Conservation (phyloP, 2,797 vertebrate genomes). For the Falco columbarius region DNA sequence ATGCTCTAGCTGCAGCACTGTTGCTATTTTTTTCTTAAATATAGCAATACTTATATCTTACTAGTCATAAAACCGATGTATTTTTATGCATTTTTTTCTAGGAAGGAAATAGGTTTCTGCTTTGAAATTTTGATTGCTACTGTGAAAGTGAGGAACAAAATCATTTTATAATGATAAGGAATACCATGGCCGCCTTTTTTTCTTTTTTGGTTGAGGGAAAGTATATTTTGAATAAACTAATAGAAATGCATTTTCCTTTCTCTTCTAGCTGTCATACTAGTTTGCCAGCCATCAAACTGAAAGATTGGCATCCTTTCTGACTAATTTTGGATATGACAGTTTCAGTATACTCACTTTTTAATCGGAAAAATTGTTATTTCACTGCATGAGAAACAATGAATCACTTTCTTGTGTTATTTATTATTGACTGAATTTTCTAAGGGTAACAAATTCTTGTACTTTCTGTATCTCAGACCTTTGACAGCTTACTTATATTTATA, state of each 20-base stretch:
- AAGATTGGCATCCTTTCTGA: background rate
- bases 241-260: background rate
- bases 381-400: background rate
- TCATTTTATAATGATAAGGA: background rate
- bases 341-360: background rate
- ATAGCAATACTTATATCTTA: background rate
- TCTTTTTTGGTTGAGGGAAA: rapidly evolving
- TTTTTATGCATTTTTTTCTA: background rate
- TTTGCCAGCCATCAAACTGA: background rate
- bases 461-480: background rate
- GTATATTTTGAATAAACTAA: background rate
- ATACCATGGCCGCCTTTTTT: background rate
- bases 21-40: background rate
- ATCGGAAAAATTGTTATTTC: background rate
- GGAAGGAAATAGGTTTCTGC: background rate
- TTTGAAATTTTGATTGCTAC: background rate
- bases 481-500: constrained; percentile 17
- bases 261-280: background rate
- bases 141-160: background rate
- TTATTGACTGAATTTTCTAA: background rate
- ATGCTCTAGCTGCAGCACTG: background rate
- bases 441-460: background rate
- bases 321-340: background rate
- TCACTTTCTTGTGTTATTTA: background rate
- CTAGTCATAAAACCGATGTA: background rate